Evolutionary conservation across 1,140 invertebrate genomes (phyloP).

Genomic region (Sinella curviseta): DNA sequence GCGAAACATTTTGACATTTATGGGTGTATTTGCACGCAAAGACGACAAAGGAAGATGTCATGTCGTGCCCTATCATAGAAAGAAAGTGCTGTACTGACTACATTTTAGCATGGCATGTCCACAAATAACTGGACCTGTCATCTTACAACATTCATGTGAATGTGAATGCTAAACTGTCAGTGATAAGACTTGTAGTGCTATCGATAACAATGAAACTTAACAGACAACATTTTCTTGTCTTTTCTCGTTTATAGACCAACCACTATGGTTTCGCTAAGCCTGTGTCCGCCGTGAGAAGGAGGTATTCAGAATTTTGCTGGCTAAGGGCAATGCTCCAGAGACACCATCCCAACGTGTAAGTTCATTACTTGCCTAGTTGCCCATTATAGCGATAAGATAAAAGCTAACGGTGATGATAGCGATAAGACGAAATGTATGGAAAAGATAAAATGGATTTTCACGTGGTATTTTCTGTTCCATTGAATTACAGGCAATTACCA

Average conservation of each 20-base stretch:
- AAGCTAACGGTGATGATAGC: too few relatives aligned
- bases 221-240: not conserved
- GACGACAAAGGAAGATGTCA: too few relatives aligned
- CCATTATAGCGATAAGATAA: not conserved
- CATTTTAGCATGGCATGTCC: too few relatives aligned
- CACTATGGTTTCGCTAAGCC: slow-evolving; percentile 28
- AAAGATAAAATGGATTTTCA: not conserved
- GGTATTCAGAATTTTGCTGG: slow-evolving; percentile 46
- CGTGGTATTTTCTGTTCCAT: slow-evolving; percentile 13
- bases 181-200: too few relatives aligned
- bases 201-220: too few relatives aligned
- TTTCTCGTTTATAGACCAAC: slow-evolving; percentile 33
- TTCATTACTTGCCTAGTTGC: slow-evolving; percentile 2
- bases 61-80: too few relatives aligned
- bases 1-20: not conserved
- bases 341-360: slow-evolving; percentile 48
- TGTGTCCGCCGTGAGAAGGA: slow-evolving; percentile 17
- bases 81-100: not conserved
- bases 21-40: not conserved
- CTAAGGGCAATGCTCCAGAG: slow-evolving; percentile 35
- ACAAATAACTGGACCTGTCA: too few relatives aligned
- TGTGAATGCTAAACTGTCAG: too few relatives aligned
- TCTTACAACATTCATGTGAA: too few relatives aligned
- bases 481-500: slow-evolving; percentile 38
- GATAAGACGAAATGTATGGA: too few relatives aligned